These are phyloP conservation scores for Panurus biarmicus DNA, from an alignment of 2,113 vertebrate genomes.

Conservation along the genomic window DNA sequence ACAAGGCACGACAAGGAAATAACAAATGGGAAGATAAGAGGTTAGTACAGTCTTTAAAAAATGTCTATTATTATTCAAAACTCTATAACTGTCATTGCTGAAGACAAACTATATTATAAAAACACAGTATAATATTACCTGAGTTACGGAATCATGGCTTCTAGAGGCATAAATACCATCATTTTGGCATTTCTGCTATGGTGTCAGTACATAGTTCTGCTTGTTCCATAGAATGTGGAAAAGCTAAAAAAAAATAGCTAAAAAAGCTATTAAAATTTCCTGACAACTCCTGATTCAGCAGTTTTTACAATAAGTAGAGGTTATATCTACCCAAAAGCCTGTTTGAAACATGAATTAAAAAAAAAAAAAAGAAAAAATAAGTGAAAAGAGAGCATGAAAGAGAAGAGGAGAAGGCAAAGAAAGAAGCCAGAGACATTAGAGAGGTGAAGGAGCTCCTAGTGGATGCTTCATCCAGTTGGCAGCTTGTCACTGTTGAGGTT, in stretches of 20 bases:
- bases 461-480: not conserved
- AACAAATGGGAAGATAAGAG: constrained; percentile 41
- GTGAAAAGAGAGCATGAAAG: not conserved
- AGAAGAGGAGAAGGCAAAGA: not conserved
- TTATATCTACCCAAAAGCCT: not conserved
- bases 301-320: not conserved
- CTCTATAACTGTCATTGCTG: constrained; percentile 41
- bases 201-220: not conserved
- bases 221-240: not conserved
- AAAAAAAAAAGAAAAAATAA: not conserved
- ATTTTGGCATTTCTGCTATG: not conserved
- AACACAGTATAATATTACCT: not conserved
- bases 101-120: constrained; percentile 46
- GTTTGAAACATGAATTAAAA: not conserved
- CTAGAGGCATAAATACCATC: not conserved
- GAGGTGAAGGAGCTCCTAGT: not conserved
- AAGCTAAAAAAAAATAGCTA: too few relatives aligned
- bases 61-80: constrained; percentile 48
- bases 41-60: constrained; percentile 35
- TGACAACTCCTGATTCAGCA: constrained; percentile 6
- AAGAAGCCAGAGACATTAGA: not conserved
- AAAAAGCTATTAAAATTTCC: not conserved
- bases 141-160: constrained; percentile 34
- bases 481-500: not conserved
- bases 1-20: constrained; percentile 19